These are phyloP conservation scores for Eunapius fragilis DNA, from an alignment of 37 sponge, comb jelly and placozoan species.

Conservation along the genomic window DNA sequence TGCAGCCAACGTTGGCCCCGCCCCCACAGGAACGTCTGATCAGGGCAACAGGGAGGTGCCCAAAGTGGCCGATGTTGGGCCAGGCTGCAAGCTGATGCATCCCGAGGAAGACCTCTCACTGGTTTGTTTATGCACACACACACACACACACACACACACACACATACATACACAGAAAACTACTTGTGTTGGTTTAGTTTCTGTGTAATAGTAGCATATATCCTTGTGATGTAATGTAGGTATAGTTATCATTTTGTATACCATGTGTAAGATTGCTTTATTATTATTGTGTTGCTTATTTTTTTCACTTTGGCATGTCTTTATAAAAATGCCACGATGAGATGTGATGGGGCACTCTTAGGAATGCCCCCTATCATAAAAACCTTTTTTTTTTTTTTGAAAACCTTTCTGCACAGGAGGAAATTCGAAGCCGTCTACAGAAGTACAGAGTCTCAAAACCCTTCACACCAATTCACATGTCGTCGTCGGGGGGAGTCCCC, in stretches of 20 bases:
- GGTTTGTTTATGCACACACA: constrained; percentile 50
- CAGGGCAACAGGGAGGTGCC: constrained; percentile 5
- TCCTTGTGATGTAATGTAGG: too few relatives aligned
- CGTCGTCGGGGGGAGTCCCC: background rate
- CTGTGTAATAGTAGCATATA: too few relatives aligned
- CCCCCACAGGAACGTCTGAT: constrained; percentile 18
- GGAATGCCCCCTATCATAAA: too few relatives aligned
- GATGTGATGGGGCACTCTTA: too few relatives aligned
- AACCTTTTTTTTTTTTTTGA: too few relatives aligned
- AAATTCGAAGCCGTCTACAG: constrained; percentile 37
- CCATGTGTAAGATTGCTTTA: too few relatives aligned
- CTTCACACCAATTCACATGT: constrained; percentile 3
- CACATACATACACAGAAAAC: too few relatives aligned
- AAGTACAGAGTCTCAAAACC: constrained; percentile 33
- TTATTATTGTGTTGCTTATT: too few relatives aligned
- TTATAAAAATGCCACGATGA: too few relatives aligned
- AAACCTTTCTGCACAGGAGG: constrained; percentile 45
- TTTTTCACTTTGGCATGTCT: too few relatives aligned
- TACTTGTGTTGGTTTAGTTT: too few relatives aligned
- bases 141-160: background rate
- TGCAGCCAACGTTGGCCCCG: background rate
- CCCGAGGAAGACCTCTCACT: constrained; percentile 93
- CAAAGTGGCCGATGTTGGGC: constrained; percentile 65
- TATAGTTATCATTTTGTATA: too few relatives aligned
- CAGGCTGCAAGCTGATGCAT: constrained; percentile 75